Base-by-base conservation (phyloP, 2,113 vertebrate genomes). In the Heloderma charlesbogerti region DNA sequence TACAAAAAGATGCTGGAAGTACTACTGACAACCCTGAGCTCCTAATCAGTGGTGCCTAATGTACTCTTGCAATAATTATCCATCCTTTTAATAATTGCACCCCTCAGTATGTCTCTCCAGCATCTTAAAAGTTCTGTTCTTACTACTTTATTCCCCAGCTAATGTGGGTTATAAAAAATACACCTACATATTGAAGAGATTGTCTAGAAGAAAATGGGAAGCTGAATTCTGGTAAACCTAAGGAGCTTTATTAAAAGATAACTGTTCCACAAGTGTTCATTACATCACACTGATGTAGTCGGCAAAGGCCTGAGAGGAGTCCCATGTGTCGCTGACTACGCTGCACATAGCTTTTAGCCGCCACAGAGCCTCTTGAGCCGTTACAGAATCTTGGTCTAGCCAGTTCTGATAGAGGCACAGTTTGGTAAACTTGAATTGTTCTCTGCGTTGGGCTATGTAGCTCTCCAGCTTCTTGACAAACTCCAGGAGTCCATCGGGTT, bases 281-380 rank as follows among this genome's bases (percentile, higher is more conserved):
- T 95, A 99, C 98, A 98, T 99, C 79, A 98, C 98, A 91, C 98
- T 98, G 93, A 98, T 94, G 80, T 99, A 98, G 95, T 99, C 99
- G 9, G 97, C 98, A 25, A 99, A 98, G 34, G 98, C 98, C 91
- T 98, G 95, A 0, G 97, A 97, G 54, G 98, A 98, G 90, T 97
- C 98, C 99, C 98, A 99, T 0, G 96, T 94, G 40, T 98, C 97
- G 0, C 95, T 97, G 91, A 98, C 97, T 7, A 98, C 94, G 0
- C 95, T 96, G 92, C 98, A 98, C 92, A 98, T 84, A 0, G 97
- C 97, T 71, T 84, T 95, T 86, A 99, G 97, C 3, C 91, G 95
- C 71, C 90, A 93, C 86, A 99, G 95, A 0, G 98, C 99, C 90
- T 97, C 95, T 37, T 96, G 97, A 88, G 98, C 98, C 2, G 95